Conservation (phyloP, 2,888 invertebrate species). For the Dryadula phaetusa region DNA sequence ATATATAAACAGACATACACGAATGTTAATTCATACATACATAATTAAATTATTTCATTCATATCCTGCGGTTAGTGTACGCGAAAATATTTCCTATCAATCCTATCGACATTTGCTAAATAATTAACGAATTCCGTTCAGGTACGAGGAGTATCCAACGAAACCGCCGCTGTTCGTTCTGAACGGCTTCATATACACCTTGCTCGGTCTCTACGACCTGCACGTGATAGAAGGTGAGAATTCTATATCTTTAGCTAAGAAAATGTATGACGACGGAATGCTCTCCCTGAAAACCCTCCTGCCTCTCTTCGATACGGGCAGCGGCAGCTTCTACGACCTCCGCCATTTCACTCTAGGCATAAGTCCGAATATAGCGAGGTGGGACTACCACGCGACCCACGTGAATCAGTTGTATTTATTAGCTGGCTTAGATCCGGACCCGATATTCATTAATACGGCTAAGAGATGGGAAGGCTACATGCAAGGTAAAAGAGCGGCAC, state of each 20-base stretch:
- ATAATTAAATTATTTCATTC: too few species aligned
- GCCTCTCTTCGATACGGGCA: slow-evolving; percentile 96
- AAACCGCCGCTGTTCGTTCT: slow-evolving; percentile 97
- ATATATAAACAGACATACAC: too few species aligned
- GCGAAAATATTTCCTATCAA: too few species aligned
- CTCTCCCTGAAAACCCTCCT: slow-evolving; percentile 93
- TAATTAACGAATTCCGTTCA: slow-evolving; percentile 48
- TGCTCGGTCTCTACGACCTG: slow-evolving; percentile 98
- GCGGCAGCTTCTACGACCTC: slow-evolving; percentile 97
- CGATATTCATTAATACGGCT: slow-evolving; percentile 92
- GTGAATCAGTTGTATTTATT: slow-evolving; percentile 96
- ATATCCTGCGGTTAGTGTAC: too few species aligned
- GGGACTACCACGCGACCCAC: slow-evolving; percentile 99
- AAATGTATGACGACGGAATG: slow-evolving; percentile 93
- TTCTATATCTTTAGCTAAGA: slow-evolving; percentile 88
- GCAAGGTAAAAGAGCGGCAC: slow-evolving; percentile 96
- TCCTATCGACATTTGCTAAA: too few species aligned
- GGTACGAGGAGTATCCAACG: slow-evolving; percentile 99
- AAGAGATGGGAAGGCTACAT: slow-evolving; percentile 97
- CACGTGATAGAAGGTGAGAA: slow-evolving; percentile 90
- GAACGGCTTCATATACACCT: slow-evolving; percentile 99
- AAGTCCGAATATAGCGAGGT: slow-evolving; percentile 97
- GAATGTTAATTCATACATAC: too few species aligned
- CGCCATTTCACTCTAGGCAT: slow-evolving; percentile 95
- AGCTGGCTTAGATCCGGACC: slow-evolving; percentile 93